Evolutionary conservation across 2,797 vertebrate genomes (phyloP).

Genomic region (Oryzias dopingdopingensis): DNA sequence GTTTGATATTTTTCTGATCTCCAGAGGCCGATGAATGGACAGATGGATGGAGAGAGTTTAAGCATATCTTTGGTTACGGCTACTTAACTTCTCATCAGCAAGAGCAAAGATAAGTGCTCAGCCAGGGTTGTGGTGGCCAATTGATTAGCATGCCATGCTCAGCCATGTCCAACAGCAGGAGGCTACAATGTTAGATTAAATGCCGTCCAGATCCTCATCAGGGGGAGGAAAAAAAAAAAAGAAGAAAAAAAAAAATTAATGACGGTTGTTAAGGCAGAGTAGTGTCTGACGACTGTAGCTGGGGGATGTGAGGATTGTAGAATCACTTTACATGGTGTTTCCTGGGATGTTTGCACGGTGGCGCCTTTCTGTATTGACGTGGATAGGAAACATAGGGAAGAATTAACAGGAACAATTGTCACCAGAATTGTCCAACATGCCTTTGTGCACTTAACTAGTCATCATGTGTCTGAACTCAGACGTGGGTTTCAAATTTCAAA

Average conservation of each 20-base stretch:
- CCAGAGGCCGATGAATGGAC: not conserved
- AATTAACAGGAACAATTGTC: constrained; percentile 37
- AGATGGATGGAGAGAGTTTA: constrained; percentile 10
- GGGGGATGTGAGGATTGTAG: constrained; percentile 60
- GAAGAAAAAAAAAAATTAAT: constrained; percentile 87
- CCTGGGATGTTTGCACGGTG: constrained; percentile 62
- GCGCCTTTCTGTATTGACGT: constrained; percentile 81
- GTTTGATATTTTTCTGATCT: constrained; percentile 6
- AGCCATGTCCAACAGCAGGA: constrained; percentile 88
- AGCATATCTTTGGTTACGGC: constrained; percentile 16
- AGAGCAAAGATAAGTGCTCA: constrained; percentile 76
- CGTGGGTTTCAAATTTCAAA: no score
- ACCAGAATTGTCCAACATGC: constrained; percentile 1
- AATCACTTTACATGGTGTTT: constrained; percentile 83
- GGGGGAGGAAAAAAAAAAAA: constrained; percentile 36
- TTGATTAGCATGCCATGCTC: constrained; percentile 93
- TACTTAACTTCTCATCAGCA: constrained; percentile 40
- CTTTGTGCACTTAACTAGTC: no score
- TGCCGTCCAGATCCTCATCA: constrained; percentile 91
- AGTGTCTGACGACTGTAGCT: constrained; percentile 33
- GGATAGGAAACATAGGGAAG: constrained; percentile 45
- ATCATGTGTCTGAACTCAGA: no score
- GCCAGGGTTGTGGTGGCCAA: constrained; percentile 71
- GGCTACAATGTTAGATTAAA: constrained; percentile 98
- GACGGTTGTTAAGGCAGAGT: constrained; percentile 80